Base-by-base conservation (phyloP, 1,140 invertebrate species). In the Rhynchophorus ferrugineus region DNA sequence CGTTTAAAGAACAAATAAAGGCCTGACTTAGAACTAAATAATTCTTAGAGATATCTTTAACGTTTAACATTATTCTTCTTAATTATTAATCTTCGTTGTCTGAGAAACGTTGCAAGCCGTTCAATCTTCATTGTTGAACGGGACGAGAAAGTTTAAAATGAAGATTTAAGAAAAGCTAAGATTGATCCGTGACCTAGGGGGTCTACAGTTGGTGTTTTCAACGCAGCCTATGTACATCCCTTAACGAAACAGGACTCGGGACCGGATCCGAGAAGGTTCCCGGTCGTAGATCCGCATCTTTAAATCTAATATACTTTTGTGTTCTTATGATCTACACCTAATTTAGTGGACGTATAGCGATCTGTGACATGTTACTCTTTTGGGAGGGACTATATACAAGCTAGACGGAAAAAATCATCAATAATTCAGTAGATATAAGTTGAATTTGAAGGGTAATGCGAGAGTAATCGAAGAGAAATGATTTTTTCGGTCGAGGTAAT, bases 21-120 rank as follows among this genome's bases (percentile, higher is more conserved):
- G 17, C 14, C 17, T 37, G 35, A 37, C 35, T 37, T 16, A 16
- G 34, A 49, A n/a, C n/a, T 33, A 11, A 3, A 11, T 34, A 34
- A 3, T 13, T n/a, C n/a, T n/a, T n/a, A n/a, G n/a, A n/a, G n/a
- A n/a, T n/a, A n/a, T n/a, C n/a, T n/a, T 6, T 44, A 42, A 8
- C n/a, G 20, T 33, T 34, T n/a, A n/a, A n/a, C n/a, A n/a, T n/a
- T 39, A 42, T 43, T 38, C 41, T 17, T 44, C 44, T 46, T 54
- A 49, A 9, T 44, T 54, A 54, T 36, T 2, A n/a, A n/a, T n/a
- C 11, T 75, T 76, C 74, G 74, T 76, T 76, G 74, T 75, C 68
- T 73, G 63, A 67, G 74, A 75, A 75, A 76, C 74, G 63, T 74
- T 74, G 72, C 73, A 71, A 75, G 62, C 55, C 52, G 52, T 54